These are phyloP conservation scores for Serrognathus titanus DNA, from an alignment of 2,888 invertebrate species.

Conservation along the genomic window DNA sequence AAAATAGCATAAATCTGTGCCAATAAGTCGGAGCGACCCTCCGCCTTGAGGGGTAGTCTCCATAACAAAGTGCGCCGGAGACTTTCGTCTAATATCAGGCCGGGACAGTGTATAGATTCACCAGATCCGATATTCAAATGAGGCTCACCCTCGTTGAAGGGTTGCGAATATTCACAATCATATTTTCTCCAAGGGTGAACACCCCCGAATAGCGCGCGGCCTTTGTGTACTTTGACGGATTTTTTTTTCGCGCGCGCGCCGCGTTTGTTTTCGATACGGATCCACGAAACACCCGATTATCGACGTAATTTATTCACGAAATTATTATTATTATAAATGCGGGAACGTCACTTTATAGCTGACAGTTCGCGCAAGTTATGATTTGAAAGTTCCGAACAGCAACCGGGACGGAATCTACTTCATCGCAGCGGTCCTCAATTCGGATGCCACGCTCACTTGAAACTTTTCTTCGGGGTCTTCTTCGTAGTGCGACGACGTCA, in stretches of 20 bases:
- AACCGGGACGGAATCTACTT: conserved; percentile 19
- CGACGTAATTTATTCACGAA: conserved; percentile 27
- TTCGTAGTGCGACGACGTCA: too few species aligned
- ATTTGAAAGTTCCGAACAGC: conserved; percentile 24
- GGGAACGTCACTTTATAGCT: conserved; percentile 27
- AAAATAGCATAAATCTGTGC: background rate
- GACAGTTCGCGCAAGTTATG: conserved; percentile 26
- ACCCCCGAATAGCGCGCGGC: conserved; percentile 31
- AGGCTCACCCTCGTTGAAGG: conserved; percentile 41
- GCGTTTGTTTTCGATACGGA: background rate
- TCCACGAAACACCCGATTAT: conserved; percentile 20
- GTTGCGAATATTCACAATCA: conserved; percentile 45
- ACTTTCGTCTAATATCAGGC: conserved; percentile 5
- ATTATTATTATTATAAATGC: conserved; percentile 30
- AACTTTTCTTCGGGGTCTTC: background rate
- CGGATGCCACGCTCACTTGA: conserved; percentile 1
- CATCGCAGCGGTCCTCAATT: conserved; percentile 18
- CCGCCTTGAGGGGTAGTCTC: background rate
- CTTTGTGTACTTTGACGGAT: conserved; percentile 37
- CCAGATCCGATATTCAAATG: conserved; percentile 43
- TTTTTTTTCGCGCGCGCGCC: conserved; percentile 32
- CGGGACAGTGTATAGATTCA: conserved; percentile 21
- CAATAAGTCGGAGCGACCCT: background rate
- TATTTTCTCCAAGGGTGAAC: conserved; percentile 46
- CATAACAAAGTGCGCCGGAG: conserved; percentile 5